Evolutionary conservation across 2,113 vertebrate species (phyloP).

Genomic region (Willisornis vidua): DNA sequence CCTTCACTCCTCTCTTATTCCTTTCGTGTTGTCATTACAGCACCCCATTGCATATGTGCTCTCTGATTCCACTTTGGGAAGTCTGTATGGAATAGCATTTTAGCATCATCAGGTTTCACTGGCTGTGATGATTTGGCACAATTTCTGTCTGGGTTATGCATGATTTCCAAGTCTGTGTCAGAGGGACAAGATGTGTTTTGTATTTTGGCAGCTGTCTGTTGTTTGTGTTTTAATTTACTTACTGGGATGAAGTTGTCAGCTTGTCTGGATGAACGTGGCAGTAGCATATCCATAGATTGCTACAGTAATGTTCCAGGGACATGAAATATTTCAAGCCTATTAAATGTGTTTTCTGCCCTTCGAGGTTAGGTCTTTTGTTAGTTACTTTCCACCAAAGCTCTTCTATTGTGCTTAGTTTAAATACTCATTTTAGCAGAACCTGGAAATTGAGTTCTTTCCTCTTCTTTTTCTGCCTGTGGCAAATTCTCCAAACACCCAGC

Average conservation of each 20-base stretch:
- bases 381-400: not conserved
- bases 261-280: not conserved
- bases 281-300: not conserved
- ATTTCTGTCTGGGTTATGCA: not conserved
- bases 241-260: not conserved
- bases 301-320: not conserved
- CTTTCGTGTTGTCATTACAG: not conserved
- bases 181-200: not conserved
- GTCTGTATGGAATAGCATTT: not conserved
- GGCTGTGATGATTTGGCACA: not conserved
- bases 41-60: accelerated
- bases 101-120: not conserved
- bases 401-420: not conserved
- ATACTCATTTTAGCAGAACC: not conserved
- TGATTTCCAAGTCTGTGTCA: not conserved
- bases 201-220: not conserved
- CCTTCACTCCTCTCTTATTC: not conserved
- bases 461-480: not conserved
- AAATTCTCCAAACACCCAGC: not conserved
- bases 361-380: not conserved
- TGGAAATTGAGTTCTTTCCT: not conserved
- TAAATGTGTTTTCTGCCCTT: not conserved
- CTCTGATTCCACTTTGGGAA: not conserved
- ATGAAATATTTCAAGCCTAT: not conserved
- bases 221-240: not conserved